These are phyloP conservation scores for Dasyurus viverrinus DNA, from an alignment of 2,113 vertebrate genomes.

Conservation along the genomic window DNA sequence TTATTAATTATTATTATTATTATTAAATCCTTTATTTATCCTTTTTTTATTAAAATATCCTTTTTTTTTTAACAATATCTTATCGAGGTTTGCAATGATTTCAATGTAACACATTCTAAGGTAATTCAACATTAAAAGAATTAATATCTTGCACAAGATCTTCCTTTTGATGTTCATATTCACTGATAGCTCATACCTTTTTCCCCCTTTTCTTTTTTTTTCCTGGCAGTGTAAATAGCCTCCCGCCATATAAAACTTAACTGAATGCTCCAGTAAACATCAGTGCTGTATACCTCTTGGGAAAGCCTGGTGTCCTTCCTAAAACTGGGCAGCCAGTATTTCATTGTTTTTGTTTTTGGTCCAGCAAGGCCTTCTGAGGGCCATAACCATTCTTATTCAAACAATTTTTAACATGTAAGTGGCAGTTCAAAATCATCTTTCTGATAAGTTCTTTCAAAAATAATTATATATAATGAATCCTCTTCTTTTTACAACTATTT, in stretches of 20 bases:
- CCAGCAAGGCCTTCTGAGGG: not conserved
- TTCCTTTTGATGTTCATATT: not conserved
- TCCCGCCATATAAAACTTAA: not conserved
- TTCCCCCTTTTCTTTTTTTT: not conserved
- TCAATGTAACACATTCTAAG: not conserved
- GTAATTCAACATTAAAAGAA: not conserved
- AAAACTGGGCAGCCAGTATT: not conserved
- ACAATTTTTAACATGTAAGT: not conserved
- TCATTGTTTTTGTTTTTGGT: not conserved
- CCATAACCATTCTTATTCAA: not conserved
- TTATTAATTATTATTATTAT: too few species aligned
- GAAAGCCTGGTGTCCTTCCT: not conserved
- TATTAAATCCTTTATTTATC: too few species aligned
- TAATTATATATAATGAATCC: conserved; percentile 3
- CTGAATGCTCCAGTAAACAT: not conserved
- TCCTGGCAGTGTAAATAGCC: not conserved
- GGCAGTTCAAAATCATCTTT: conserved; percentile 31
- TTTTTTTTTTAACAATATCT: not conserved
- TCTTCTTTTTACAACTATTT: conserved; percentile 36
- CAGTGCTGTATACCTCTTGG: not conserved
- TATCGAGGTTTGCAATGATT: not conserved
- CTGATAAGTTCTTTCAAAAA: conserved; percentile 1
- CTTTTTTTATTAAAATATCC: not conserved
- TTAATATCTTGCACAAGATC: not conserved
- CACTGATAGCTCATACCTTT: not conserved